Percentiles rank a stretch among this genome's conserved stretches.
Evolutionary conservation across 2,888 invertebrate genomes (phyloP).

Genomic region (Lepidochitona cinerea): DNA sequence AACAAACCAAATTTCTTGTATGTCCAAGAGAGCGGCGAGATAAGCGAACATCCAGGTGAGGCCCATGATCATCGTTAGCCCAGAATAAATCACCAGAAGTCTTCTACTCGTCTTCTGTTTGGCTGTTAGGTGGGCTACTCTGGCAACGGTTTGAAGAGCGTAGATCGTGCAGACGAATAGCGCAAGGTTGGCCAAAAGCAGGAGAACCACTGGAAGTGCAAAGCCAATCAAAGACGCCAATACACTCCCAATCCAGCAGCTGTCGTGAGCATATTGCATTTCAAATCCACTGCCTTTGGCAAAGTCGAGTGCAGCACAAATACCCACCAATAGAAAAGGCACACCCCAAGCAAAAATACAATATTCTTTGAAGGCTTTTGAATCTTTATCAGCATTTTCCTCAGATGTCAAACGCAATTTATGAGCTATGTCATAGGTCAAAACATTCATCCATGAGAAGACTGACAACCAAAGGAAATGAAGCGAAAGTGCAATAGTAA

Average conservation of each 20-base stretch:
- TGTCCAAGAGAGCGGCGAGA: background rate
- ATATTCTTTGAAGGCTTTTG: conserved; percentile 1
- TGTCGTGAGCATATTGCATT: background rate
- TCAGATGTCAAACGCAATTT: background rate
- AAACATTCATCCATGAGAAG: conserved; percentile 3
- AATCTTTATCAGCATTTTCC: background rate
- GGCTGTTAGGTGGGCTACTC: background rate
- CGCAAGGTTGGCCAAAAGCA: background rate
- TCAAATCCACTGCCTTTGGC: background rate
- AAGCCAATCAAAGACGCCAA: background rate
- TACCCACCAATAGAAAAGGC: background rate
- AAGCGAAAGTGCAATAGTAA: background rate
- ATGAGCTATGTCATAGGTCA: background rate
- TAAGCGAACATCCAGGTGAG: background rate
- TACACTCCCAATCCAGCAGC: background rate
- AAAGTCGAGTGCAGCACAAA: background rate
- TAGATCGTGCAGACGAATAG: background rate
- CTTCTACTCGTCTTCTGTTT: background rate
- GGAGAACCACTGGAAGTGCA: background rate
- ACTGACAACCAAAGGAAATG: conserved; percentile 5
- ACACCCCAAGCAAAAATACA: conserved; percentile 1
- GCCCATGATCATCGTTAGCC: background rate
- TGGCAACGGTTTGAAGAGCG: background rate
- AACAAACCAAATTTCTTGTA: background rate
- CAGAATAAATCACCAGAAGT: background rate